Percentiles rank a stretch among this genome's conserved stretches.
Evolutionary conservation across 2,888 invertebrate genomes (phyloP).

Genomic region (Drosophila mimetica): DNA sequence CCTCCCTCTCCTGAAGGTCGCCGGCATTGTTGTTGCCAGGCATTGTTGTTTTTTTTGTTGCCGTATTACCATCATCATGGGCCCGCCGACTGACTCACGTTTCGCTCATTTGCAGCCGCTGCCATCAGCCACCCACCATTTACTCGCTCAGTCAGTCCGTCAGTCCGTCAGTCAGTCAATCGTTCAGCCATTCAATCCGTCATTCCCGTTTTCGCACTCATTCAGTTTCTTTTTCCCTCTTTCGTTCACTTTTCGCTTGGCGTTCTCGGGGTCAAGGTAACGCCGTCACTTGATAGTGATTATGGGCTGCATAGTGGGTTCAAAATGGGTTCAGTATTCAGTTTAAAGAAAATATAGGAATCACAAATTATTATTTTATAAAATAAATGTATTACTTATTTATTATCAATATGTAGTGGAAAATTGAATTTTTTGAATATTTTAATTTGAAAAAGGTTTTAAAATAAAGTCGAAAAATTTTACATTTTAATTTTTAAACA

Average conservation of each 20-base stretch:
- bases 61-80: constrained; percentile 33
- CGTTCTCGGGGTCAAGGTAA: constrained; percentile 66
- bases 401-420: too few species aligned
- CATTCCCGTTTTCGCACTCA: constrained; percentile 50
- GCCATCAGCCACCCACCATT: constrained; percentile 28
- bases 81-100: constrained; percentile 66
- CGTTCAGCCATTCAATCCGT: constrained; percentile 51
- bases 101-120: constrained; percentile 63
- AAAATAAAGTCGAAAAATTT: too few species aligned
- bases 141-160: constrained; percentile 19
- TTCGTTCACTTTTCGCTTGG: constrained; percentile 26
- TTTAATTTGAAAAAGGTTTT: too few species aligned
- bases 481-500: background rate
- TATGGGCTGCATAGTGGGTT: constrained; percentile 39
- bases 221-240: constrained; percentile 29
- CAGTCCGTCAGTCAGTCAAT: constrained; percentile 48
- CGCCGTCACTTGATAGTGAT: constrained; percentile 60
- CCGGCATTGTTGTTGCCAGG: constrained; percentile 32
- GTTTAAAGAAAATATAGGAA: too few species aligned
- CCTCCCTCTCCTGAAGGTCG: constrained; percentile 61
- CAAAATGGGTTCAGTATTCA: background rate
- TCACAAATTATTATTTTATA: background rate
- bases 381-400: background rate
- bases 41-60: constrained; percentile 28
- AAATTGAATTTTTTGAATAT: too few species aligned